These are phyloP conservation scores for Aphodius granarius DNA, from an alignment of 2,888 invertebrate species.

Conservation along the genomic window DNA sequence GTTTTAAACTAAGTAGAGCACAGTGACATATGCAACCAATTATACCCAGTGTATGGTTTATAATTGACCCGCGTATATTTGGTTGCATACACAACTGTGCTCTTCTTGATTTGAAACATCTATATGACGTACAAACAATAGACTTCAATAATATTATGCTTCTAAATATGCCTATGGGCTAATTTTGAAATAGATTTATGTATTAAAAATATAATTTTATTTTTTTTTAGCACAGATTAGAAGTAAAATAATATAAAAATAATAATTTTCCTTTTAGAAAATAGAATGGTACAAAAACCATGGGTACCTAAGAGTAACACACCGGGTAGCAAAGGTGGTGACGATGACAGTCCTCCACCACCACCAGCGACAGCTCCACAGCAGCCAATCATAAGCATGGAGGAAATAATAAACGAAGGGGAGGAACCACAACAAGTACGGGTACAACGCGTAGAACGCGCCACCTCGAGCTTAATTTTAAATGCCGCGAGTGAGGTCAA, in stretches of 20 bases:
- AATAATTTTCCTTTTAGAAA: slow-evolving; percentile 31
- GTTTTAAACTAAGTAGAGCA: too few species aligned
- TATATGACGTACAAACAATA: too few species aligned
- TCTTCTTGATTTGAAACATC: too few species aligned
- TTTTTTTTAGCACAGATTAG: too few species aligned
- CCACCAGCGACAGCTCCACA: slow-evolving; percentile 15
- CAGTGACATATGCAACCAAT: too few species aligned
- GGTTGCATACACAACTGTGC: too few species aligned
- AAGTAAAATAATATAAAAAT: neutral
- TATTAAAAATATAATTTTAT: neutral
- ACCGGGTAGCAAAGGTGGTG: neutral
- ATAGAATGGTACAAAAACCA: slow-evolving; percentile 40
- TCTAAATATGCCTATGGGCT: neutral
- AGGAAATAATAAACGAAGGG: slow-evolving; percentile 18
- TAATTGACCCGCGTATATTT: too few species aligned
- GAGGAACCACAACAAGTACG: neutral
- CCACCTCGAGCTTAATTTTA: slow-evolving; percentile 34
- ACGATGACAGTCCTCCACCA: neutral
- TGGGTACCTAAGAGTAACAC: slow-evolving; percentile 41
- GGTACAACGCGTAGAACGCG: neutral
- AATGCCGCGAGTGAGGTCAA: slow-evolving; percentile 42
- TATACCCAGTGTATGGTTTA: too few species aligned
- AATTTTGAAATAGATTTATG: neutral
- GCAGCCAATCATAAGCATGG: slow-evolving; percentile 20
- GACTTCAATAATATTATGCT: too few species aligned